phyloP scores from a whole-genome alignment of 2,888 invertebrate species.

The Lasioglossum morio region DNA sequence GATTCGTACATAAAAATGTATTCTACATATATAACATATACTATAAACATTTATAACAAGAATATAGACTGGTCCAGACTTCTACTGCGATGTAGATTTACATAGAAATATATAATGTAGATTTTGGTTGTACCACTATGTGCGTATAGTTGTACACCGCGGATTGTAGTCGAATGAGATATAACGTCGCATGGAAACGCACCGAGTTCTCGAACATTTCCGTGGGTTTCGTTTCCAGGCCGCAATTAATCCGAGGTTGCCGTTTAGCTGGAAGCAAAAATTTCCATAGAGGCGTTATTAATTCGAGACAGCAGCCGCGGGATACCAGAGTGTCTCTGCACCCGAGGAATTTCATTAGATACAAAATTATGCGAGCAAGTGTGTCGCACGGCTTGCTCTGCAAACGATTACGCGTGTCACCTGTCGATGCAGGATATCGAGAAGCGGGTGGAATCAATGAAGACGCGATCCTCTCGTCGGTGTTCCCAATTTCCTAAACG shows the following conservation, averaged over 20 bases:
- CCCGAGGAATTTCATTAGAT: slow-evolving; percentile 49
- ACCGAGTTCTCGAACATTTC: not conserved
- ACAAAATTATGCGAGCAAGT: slow-evolving; percentile 34
- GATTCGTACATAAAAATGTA: too few relatives aligned
- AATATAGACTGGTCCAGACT: too few relatives aligned
- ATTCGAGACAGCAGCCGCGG: slow-evolving; percentile 20
- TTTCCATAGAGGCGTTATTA: slow-evolving; percentile 29
- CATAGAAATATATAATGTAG: too few relatives aligned
- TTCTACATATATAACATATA: too few relatives aligned
- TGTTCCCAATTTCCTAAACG: not conserved
- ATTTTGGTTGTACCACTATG: too few relatives aligned
- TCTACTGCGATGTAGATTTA: too few relatives aligned
- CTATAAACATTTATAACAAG: too few relatives aligned
- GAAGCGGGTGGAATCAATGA: not conserved
- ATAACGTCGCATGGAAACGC: not conserved
- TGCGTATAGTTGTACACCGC: too few relatives aligned
- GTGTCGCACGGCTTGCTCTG: not conserved
- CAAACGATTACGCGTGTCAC: not conserved
- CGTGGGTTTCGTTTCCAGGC: slow-evolving; percentile 2
- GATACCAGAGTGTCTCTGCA: not conserved
- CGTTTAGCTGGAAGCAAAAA: slow-evolving; percentile 20
- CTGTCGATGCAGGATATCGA: slow-evolving; percentile 13
- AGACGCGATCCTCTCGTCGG: not conserved
- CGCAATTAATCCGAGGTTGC: slow-evolving; percentile 37
- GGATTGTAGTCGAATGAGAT: too few relatives aligned